Evolutionary conservation across 2,888 invertebrate species (phyloP), one percentile per base, ranked within the genome.

Genomic region (Lobophora halterata): DNA sequence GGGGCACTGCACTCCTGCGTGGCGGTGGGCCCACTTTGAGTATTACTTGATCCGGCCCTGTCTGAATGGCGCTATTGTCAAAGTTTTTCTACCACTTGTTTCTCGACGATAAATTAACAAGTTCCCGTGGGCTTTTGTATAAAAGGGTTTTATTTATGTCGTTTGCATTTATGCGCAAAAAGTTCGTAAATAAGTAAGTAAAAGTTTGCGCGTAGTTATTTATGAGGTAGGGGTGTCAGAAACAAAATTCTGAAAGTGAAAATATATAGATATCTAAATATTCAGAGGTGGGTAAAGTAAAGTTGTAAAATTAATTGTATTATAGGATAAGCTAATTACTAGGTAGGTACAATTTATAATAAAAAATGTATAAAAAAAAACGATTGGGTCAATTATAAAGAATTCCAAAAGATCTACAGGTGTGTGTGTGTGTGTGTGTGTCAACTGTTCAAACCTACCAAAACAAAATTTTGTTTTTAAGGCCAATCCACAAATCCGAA

Each of bases 31-130:
- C n/a, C n/a, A n/a, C n/a, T n/a, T n/a, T n/a, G n/a, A n/a, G n/a
- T n/a, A n/a, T n/a, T n/a, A n/a, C n/a, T n/a, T n/a, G n/a, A n/a
- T n/a, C n/a, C n/a, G n/a, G n/a, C n/a, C n/a, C n/a, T n/a, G n/a
- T n/a, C n/a, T n/a, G n/a, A n/a, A 42, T 27, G 37, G 35, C 42
- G 33, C 40, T 35, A 59, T 61, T 63, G 58, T 56, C 13, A 28
- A 58, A 47, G 51, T 64, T 62, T 63, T 64, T 65, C 62, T 51
- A 35, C 44, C 44, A 56, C 56, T 66, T 62, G 59, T 61, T 55
- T 47, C 49, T 48, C 42, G 38, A 50, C 58, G 47, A 67, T 71
- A 71, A 71, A 71, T 71, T 70, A 64, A 58, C 58, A 65, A 71
- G 59, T 69, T 65, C 48, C 36, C 32, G 42, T 29, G 42, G 37